Conservation (phyloP, 1,140 invertebrate genomes). For the Neoseiulus cucumeris region DNA sequence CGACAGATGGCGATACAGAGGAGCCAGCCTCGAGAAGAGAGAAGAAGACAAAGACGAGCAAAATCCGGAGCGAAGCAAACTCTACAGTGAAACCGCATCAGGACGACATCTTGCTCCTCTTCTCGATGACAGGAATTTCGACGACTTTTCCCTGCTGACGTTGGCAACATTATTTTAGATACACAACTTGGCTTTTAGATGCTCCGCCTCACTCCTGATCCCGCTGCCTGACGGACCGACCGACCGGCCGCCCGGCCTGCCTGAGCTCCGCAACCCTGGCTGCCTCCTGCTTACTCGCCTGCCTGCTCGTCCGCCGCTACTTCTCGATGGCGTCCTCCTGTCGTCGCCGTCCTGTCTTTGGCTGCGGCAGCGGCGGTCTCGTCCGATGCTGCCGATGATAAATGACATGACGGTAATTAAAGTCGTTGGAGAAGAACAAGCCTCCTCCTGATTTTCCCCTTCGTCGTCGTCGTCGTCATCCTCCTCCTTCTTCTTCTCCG, state of each 20-base stretch:
- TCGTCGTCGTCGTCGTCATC: no score
- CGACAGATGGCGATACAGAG: background rate
- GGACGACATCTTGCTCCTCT: background rate
- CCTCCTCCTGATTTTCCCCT: no score
- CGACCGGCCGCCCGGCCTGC: no score
- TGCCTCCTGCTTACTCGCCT: background rate
- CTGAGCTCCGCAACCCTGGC: background rate
- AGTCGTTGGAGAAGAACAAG: background rate
- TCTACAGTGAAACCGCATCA: background rate
- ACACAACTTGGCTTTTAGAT: conserved; percentile 11
- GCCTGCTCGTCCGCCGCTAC: background rate
- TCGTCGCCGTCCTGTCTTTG: background rate
- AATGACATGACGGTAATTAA: conserved; percentile 7
- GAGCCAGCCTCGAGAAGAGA: background rate
- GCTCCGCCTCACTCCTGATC: background rate
- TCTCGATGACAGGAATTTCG: background rate
- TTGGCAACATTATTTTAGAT: background rate
- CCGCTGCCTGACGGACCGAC: no score
- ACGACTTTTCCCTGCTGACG: background rate
- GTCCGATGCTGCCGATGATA: background rate
- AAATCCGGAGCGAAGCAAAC: background rate
- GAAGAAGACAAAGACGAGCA: background rate
- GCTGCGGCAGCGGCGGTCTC: background rate
- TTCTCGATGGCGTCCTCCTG: background rate
- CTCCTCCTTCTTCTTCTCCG: no score